A percentile compares a stretch with the other conserved stretches of the same genome.
phyloP scores from a whole-genome alignment of 2,113 vertebrate species.

The Furnarius figulus region DNA sequence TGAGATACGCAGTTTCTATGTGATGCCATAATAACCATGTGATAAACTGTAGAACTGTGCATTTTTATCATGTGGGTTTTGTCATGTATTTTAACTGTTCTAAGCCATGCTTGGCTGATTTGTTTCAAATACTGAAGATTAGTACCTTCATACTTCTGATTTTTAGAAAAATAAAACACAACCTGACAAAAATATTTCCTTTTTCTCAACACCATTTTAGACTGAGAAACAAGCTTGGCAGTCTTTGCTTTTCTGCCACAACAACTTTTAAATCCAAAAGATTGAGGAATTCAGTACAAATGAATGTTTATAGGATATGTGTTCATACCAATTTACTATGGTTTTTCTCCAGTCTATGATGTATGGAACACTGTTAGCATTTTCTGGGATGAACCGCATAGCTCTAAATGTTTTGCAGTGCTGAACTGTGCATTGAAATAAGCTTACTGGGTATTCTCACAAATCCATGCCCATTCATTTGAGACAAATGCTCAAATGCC shows the following conservation, averaged over 20 bases:
- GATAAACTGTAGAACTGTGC: background rate
- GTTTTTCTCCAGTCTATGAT: background rate
- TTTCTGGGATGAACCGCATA: background rate
- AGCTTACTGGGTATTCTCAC: constrained; percentile 4
- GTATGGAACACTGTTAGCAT: background rate
- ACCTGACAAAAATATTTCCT: background rate
- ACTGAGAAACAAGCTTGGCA: background rate
- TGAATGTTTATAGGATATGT: background rate
- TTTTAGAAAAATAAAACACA: background rate
- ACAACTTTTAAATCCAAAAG: background rate
- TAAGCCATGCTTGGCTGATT: background rate
- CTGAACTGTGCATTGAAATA: background rate
- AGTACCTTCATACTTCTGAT: background rate
- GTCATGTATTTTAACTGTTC: background rate
- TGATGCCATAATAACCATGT: background rate
- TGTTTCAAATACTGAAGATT: background rate
- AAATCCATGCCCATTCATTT: constrained; percentile 5
- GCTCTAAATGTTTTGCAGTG: background rate
- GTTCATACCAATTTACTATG: background rate
- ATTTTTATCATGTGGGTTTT: background rate
- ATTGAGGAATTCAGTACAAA: background rate
- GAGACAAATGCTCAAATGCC: background rate
- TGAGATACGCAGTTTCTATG: background rate
- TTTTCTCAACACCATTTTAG: background rate
- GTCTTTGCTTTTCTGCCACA: background rate